A percentile compares a stretch with the other conserved stretches of the same genome.
Conservation (phyloP, 2,113 vertebrate genomes). For the Stigmatopora nigra region DNA sequence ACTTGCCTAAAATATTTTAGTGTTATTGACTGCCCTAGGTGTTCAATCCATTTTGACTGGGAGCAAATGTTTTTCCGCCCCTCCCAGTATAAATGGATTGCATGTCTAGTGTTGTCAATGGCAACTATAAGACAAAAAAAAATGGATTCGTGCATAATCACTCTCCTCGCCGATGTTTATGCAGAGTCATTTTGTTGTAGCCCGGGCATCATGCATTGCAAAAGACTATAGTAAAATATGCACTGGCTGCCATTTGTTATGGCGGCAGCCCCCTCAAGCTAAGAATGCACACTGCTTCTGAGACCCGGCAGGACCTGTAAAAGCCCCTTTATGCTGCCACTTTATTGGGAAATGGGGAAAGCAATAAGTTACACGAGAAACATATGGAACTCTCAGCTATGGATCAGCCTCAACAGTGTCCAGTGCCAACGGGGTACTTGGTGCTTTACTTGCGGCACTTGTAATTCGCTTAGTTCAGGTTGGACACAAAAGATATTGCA, state of each 20-base stretch:
- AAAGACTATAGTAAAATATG: conserved; percentile 64
- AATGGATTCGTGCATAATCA: background rate
- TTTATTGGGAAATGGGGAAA: conserved; percentile 64
- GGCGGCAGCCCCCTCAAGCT: conserved; percentile 51
- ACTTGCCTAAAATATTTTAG: no score
- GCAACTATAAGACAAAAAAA: background rate
- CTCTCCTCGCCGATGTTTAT: conserved; percentile 35
- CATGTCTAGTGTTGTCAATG: no score
- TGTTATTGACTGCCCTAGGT: no score
- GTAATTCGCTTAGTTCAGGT: conserved; percentile 5
- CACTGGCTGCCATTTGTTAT: conserved; percentile 60
- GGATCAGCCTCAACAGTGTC: conserved; percentile 45
- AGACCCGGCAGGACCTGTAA: conserved; percentile 62
- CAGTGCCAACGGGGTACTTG: conserved; percentile 4
- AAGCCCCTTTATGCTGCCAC: conserved; percentile 68
- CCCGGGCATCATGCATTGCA: conserved; percentile 58
- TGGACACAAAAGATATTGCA: background rate
- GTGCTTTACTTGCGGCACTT: background rate
- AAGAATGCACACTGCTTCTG: conserved; percentile 38
- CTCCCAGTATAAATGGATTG: no score
- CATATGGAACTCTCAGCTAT: conserved; percentile 57
- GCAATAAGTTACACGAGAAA: conserved; percentile 63
- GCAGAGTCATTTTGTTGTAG: conserved; percentile 51
- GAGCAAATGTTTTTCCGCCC: no score
- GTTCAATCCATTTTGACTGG: no score